A percentile compares a stretch with the other conserved stretches of the same genome.
Evolutionary conservation across 2,797 vertebrate species (phyloP).

Genomic region (Oceanodroma leucorhoa): DNA sequence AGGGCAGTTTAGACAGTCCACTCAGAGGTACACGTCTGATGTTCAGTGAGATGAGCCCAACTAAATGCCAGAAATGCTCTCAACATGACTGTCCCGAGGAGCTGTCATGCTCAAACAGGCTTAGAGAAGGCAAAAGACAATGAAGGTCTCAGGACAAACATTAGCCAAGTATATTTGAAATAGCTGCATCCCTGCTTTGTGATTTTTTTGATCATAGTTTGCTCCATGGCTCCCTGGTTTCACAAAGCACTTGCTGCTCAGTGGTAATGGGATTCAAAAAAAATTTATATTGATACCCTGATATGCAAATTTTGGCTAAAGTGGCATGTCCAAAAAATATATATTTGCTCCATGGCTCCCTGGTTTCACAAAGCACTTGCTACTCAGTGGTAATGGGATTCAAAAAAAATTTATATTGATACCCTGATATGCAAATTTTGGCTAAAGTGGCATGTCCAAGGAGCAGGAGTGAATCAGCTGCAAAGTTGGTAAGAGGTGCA

Average conservation of each 20-base stretch:
- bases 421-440: background rate
- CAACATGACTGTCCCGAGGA: background rate
- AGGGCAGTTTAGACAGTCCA: background rate
- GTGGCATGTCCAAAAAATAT: background rate
- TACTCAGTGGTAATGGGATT: background rate
- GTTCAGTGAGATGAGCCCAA: background rate
- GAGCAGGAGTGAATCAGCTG: background rate
- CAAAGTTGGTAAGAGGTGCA: background rate
- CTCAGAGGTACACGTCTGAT: rapidly evolving
- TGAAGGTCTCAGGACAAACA: background rate
- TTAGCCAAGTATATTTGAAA: background rate
- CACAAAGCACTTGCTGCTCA: background rate
- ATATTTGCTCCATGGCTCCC: background rate
- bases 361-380: background rate
- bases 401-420: background rate
- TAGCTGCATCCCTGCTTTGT: background rate
- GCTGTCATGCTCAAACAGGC: background rate
- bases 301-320: background rate
- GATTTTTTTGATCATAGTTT: background rate
- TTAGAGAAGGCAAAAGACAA: background rate
- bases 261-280: background rate
- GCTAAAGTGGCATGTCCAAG: background rate
- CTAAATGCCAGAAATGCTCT: background rate
- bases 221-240: background rate
- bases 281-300: background rate